Base-by-base conservation (phyloP, 1,140 invertebrate species). In the Saccostrea echinata region DNA sequence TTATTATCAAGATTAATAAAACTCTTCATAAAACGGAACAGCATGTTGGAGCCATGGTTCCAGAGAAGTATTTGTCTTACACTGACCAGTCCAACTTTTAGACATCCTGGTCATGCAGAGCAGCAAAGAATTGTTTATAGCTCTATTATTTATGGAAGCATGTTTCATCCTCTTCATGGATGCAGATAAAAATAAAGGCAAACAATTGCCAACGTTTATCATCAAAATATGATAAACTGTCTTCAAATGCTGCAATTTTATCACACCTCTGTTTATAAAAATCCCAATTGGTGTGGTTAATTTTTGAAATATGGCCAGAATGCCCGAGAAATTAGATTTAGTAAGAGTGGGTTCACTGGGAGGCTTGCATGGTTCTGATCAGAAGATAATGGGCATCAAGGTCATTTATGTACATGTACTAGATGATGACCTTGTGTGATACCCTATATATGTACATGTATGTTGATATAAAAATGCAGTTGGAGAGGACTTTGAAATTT, bases 21-120 rank as follows among this genome's bases (percentile, higher is more conserved):
- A 33, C 68, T 27, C 27, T 71, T 30, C 24, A 30, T 71, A 30
- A 30, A 33, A 30, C 30, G 4, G 68, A 35, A 71, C 68, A 71
- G 24, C 68, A 71, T 71, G 68, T 18, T 71, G 68, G 68, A 71
- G 68, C 68, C 68, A 71, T 71, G 68, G 27, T 30, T 71, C 27
- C 16, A 71, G 11, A 3, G 24, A 27, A 30, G 27, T 4, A 30
- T 71, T 27, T 30, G 68, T 6, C 30, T 30, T 16, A 30, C 68
- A 30, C 30, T 71, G 68, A 30, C 27, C 68, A 71, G 68, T 33
- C 12, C 27, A 30, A 13, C 30, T 71, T 27, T 30, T 71, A 61
- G 18, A 61, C 18, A 71, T 27, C 9, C 27, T 71, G 24, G 13
- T 8, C 27, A 16, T 30, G 4, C 68, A 71, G 68, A 16, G 24